These are phyloP conservation scores for Drosophila longiperda DNA, from an alignment of 2,888 invertebrate genomes.

Conservation along the genomic window DNA sequence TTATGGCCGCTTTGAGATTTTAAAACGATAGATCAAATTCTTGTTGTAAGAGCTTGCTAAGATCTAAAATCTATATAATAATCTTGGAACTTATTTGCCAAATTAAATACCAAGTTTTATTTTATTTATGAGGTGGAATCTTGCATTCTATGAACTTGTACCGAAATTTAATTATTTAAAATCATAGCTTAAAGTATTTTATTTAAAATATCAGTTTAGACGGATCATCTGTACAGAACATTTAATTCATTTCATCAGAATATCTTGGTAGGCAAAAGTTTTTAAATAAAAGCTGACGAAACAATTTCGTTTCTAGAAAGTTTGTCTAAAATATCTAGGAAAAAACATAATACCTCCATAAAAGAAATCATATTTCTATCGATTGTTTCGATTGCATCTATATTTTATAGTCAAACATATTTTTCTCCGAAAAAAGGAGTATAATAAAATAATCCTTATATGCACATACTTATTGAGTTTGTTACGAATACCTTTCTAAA, in stretches of 20 bases:
- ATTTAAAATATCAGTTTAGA: background rate
- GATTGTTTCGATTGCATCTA: background rate
- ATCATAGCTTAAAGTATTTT: background rate
- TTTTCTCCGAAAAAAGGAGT: no score
- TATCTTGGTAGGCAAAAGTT: background rate
- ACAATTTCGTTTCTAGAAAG: background rate
- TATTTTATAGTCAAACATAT: background rate
- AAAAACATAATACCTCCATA: no score
- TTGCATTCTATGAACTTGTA: background rate
- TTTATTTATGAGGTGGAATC: background rate
- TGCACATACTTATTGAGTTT: background rate
- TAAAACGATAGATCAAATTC: background rate
- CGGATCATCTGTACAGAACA: rapidly evolving
- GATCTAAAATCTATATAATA: background rate
- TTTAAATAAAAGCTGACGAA: background rate
- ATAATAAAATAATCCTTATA: background rate
- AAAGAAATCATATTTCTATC: background rate
- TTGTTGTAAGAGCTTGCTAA: background rate
- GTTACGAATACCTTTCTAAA: background rate
- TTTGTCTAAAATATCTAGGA: background rate
- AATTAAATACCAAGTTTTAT: background rate
- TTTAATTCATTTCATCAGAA: background rate
- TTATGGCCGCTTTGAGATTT: background rate
- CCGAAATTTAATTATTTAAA: no score
- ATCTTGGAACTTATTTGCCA: background rate